These are phyloP conservation scores for Argyresthia albistria DNA, from an alignment of 2,888 invertebrate species.

Conservation along the genomic window DNA sequence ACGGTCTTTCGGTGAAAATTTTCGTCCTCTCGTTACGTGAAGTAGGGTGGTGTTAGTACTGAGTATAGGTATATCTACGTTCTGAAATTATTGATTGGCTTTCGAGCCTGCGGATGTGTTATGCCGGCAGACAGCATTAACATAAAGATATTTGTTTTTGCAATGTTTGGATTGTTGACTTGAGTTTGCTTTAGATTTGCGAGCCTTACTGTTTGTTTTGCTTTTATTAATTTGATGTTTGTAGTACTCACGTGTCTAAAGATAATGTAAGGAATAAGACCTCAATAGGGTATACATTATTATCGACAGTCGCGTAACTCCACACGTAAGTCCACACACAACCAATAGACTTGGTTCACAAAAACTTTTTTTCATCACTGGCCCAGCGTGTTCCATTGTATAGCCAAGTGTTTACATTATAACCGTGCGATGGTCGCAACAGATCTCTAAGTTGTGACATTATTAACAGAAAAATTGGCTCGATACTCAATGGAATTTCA, in stretches of 20 bases:
- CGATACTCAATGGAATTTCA: slow-evolving; percentile 30
- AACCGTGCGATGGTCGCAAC: slow-evolving; percentile 26
- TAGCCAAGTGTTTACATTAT: slow-evolving; percentile 49
- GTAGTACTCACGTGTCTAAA: too few species aligned
- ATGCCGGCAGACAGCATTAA: too few species aligned
- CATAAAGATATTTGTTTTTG: too few species aligned
- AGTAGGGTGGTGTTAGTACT: slow-evolving; percentile 31
- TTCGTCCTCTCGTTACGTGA: slow-evolving; percentile 55
- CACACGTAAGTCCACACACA: slow-evolving; percentile 26
- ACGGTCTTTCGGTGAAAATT: slow-evolving; percentile 53
- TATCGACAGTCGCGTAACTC: not conserved
- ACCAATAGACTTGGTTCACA: slow-evolving; percentile 28
- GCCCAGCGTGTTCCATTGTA: slow-evolving; percentile 27
- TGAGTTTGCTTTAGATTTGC: too few species aligned
- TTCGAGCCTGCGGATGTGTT: not conserved
- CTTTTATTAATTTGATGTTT: too few species aligned
- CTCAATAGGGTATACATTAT: too few species aligned
- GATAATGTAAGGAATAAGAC: too few species aligned
- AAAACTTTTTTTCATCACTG: slow-evolving; percentile 23
- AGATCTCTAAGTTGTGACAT: slow-evolving; percentile 51
- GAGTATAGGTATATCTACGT: slow-evolving; percentile 8
- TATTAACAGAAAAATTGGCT: slow-evolving; percentile 61
- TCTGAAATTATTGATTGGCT: slow-evolving; percentile 39
- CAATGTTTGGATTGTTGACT: too few species aligned
- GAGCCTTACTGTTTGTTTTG: too few species aligned